Evolutionary conservation across 2,888 invertebrate species (phyloP), one percentile per base, ranked within the genome.

Genomic region (Morinoia aosen): DNA sequence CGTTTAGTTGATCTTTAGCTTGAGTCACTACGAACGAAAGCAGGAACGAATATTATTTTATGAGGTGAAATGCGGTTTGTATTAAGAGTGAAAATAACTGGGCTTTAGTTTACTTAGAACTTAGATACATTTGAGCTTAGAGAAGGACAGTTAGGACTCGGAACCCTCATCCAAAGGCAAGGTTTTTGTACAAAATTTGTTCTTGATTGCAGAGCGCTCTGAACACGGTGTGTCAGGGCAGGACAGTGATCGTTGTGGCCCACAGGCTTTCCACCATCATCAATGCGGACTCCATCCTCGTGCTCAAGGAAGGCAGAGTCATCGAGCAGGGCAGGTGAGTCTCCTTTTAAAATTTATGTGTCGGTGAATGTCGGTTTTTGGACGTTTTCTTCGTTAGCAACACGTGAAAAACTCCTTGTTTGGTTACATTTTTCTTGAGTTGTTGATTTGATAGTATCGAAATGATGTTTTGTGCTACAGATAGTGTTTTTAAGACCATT

Each of bases 211-310:
- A 98, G 98, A 98, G 98, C 39, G 98, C 99, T 0, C 97, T 99
- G 94, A 98, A 98, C 91, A 98, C 98, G 96, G 98, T 99, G 57
- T 99, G 99, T 97, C 98, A 98, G 0, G 98, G 99, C 97, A 98
- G 99, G 95, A 99, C 99, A 0, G 99, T 99, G 0, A 98, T 99
- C 16, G 98, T 99, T 95, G 98, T 99, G 76, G 99, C 99, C 0
- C 99, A 99, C 97, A 98, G 99, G 96, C 97, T 99, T 94, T 99
- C 99, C 0, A 99, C 99, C 0, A 98, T 99, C 96, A 99, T 99
- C 96, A 98, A 99, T 97, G 99, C 99, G 0, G 98, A 99, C 97
- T 98, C 99, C 97, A 99, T 99, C 97, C 97, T 99, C 12, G 99
- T 99, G 0, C 97, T 99, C 88, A 98, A 98, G 97, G 99, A 99